Conservation (phyloP, 2,888 invertebrate species). For the Sarcophaga subvicina region DNA sequence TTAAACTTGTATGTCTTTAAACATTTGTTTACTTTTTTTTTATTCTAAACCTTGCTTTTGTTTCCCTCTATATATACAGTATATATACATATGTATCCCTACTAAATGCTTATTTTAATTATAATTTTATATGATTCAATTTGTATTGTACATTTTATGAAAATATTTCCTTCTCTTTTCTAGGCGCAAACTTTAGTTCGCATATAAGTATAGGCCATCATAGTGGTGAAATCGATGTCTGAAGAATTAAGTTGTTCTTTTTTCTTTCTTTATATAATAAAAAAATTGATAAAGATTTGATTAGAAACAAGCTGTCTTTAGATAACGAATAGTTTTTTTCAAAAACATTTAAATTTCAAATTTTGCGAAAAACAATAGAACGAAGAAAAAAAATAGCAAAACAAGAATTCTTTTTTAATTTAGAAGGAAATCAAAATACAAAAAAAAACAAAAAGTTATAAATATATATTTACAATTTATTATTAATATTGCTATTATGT, state of each 20-base stretch:
- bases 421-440: background rate
- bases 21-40: background rate
- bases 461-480: constrained; percentile 43
- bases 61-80: too few relatives aligned
- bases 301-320: background rate
- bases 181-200: background rate
- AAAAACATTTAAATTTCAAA: background rate
- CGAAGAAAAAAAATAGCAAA: background rate
- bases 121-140: background rate
- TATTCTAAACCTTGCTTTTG: too few relatives aligned
- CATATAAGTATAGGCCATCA: too few relatives aligned
- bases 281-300: background rate
- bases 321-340: background rate
- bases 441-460: constrained; percentile 14
- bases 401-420: background rate
- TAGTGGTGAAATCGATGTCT: background rate
- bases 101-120: background rate
- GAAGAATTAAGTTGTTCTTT: background rate
- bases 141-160: constrained; percentile 1
- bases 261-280: background rate
- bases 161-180: constrained; percentile 6
- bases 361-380: background rate
- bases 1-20: constrained; percentile 14
- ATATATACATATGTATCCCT: background rate
- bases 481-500: constrained; percentile 32